Conservation (phyloP, 2,888 invertebrate species). For the Oscheius myriophilus region DNA sequence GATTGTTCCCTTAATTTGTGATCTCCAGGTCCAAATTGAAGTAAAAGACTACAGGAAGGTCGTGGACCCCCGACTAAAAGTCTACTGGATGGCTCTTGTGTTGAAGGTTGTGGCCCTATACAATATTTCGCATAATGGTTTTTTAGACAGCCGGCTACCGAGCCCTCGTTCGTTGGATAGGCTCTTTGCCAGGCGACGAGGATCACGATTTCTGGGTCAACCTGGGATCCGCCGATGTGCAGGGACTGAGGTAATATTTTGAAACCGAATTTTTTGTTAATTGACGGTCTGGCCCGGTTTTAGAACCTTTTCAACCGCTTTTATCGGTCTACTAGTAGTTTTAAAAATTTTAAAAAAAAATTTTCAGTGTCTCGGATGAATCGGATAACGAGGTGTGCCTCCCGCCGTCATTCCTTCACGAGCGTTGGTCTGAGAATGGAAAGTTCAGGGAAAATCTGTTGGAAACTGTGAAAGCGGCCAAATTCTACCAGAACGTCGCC, state of each 20-base stretch:
- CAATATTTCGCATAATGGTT: not conserved
- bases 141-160: constrained; percentile 74
- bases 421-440: too few species aligned
- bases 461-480: too few species aligned
- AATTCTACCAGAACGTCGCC: too few species aligned
- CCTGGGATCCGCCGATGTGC: constrained; percentile 90
- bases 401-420: too few species aligned
- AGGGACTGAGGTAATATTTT: constrained; percentile 71
- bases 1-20: too few species aligned
- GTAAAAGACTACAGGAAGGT: constrained; percentile 1
- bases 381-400: too few species aligned
- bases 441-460: too few species aligned
- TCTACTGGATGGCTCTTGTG: constrained; percentile 1
- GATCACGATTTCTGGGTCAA: constrained; percentile 96
- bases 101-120: constrained; percentile 4
- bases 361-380: too few species aligned
- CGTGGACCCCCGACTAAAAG: not conserved
- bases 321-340: not conserved
- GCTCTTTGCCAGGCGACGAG: constrained; percentile 84
- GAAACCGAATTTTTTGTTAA: too few species aligned
- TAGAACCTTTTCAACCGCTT: constrained; percentile 18
- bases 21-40: constrained; percentile 3
- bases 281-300: too few species aligned
- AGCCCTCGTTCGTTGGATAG: constrained; percentile 82
- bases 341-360: too few species aligned